phyloP scores from a whole-genome alignment of 2,888 invertebrate genomes.

The Charanyca ferruginea region DNA sequence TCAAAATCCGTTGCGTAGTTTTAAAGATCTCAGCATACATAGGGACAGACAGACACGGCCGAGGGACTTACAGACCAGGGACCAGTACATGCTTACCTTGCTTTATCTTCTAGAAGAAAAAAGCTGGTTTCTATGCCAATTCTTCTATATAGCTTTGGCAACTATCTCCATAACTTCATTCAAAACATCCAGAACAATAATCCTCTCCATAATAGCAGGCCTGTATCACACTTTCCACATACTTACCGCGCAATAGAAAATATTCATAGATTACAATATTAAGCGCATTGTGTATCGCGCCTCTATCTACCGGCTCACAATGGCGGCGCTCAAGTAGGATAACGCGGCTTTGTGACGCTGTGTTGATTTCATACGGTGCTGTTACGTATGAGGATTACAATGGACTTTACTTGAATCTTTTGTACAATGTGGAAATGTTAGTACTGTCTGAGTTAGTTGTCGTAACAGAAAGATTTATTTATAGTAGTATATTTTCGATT shows the following conservation, averaged over 20 bases:
- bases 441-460: constrained; percentile 18
- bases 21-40: too few species aligned
- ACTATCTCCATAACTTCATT: neutral
- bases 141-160: neutral
- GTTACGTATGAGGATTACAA: constrained; percentile 59
- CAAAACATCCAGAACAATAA: constrained; percentile 22
- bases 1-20: too few species aligned
- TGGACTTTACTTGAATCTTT: constrained; percentile 40
- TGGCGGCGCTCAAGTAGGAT: constrained; percentile 83
- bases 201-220: neutral
- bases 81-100: too few species aligned
- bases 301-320: constrained; percentile 81
- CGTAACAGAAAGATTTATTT: constrained; percentile 17
- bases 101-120: neutral
- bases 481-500: too few species aligned
- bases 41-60: too few species aligned
- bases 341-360: constrained; percentile 79
- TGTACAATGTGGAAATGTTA: constrained; percentile 29
- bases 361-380: constrained; percentile 62
- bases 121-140: neutral
- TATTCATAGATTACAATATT: constrained; percentile 63
- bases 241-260: constrained; percentile 51
- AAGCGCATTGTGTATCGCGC: constrained; percentile 67
- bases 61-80: too few species aligned
- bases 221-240: constrained; percentile 46